A percentile compares a stretch with the other conserved stretches of the same genome.
These are phyloP conservation scores for Leptinotarsa tumamoca DNA, from an alignment of 2,888 invertebrate genomes.

Conservation along the genomic window DNA sequence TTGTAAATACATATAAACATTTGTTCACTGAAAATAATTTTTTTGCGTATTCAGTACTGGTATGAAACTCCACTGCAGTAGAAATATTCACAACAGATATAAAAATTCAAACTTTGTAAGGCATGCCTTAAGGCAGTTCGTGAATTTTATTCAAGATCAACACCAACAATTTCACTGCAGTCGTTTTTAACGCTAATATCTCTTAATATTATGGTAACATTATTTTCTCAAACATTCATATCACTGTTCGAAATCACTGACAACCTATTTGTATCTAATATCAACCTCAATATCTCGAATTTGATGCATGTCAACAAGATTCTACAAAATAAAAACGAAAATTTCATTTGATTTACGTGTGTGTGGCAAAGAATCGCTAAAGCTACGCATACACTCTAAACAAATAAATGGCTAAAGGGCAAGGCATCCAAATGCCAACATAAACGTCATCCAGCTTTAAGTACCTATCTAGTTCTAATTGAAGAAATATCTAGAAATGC, in stretches of 20 bases:
- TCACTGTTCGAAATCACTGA: constrained; percentile 49
- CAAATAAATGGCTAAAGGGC: constrained; percentile 26
- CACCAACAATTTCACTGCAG: constrained; percentile 54
- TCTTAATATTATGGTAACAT: constrained; percentile 54
- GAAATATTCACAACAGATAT: constrained; percentile 59
- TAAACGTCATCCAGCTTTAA: constrained; percentile 26
- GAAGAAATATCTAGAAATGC: constrained; percentile 27
- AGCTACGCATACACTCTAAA: constrained; percentile 15
- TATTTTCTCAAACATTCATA: constrained; percentile 50
- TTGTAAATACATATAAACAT: constrained; percentile 59
- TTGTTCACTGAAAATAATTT: constrained; percentile 53
- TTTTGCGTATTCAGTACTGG: constrained; percentile 44
- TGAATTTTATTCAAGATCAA: constrained; percentile 50
- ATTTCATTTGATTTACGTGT: background rate
- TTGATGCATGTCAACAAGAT: background rate
- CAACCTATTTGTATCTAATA: constrained; percentile 44
- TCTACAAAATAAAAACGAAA: constrained; percentile 16
- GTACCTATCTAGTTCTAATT: constrained; percentile 30
- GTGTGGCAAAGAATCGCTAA: background rate
- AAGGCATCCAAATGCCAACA: constrained; percentile 25
- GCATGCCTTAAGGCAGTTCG: constrained; percentile 63
- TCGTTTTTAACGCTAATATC: constrained; percentile 47
- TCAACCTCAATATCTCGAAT: constrained; percentile 50
- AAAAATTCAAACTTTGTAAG: constrained; percentile 61
- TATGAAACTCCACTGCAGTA: constrained; percentile 52